phyloP scores from a whole-genome alignment of 1,140 invertebrate species.

The Sinella curviseta region DNA sequence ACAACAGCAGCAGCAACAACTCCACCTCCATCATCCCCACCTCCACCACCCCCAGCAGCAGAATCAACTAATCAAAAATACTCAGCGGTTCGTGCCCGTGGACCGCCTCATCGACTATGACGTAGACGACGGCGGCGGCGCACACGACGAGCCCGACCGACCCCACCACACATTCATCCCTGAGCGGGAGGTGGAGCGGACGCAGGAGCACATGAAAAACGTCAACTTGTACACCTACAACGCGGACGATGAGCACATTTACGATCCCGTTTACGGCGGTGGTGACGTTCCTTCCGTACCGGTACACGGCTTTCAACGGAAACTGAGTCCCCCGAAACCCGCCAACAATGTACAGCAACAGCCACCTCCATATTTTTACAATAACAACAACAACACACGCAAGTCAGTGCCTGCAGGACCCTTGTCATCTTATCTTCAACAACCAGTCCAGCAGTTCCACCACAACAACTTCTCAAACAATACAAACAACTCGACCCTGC shows the following conservation, averaged over 20 bases:
- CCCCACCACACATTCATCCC: neutral
- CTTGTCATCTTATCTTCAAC: neutral
- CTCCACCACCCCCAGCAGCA: neutral
- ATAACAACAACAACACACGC: neutral
- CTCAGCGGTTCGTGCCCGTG: constrained; percentile 30
- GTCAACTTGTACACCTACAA: constrained; percentile 22
- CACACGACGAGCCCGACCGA: constrained; percentile 8
- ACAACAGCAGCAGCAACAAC: constrained; percentile 33
- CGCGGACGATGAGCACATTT: constrained; percentile 35
- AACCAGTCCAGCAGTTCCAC: neutral
- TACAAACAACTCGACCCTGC: too few species aligned
- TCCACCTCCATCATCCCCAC: neutral
- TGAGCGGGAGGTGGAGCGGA: constrained; percentile 27
- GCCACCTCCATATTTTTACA: neutral
- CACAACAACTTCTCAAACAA: constrained; percentile 22
- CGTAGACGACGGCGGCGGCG: neutral
- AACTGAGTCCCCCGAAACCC: neutral
- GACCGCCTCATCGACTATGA: constrained; percentile 39
- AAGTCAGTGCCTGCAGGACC: neutral
- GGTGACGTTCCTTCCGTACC: too few species aligned
- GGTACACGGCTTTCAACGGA: neutral
- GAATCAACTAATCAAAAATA: neutral
- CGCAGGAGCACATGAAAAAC: constrained; percentile 33
- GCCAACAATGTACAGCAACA: neutral
- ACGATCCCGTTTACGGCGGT: constrained; percentile 40